Percentiles rank a stretch among this genome's conserved stretches.
phyloP scores from a whole-genome alignment of 2,113 vertebrate genomes.

The Rana temporaria region DNA sequence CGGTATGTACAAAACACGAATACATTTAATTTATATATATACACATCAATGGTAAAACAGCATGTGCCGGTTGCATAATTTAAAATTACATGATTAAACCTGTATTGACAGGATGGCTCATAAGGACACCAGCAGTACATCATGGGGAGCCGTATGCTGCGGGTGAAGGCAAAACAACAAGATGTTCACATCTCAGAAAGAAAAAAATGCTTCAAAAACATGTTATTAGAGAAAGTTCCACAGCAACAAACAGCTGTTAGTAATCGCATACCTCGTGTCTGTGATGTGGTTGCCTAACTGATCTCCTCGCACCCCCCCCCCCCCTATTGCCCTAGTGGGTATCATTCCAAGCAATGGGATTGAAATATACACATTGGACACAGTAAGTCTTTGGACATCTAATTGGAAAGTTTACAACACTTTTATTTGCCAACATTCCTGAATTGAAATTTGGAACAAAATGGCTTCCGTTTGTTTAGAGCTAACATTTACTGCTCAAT shows the following conservation, averaged over 20 bases:
- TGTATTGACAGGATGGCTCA: too few relatives aligned
- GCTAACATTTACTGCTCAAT: neutral
- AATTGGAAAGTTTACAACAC: too few relatives aligned
- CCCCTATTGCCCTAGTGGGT: conserved; percentile 3
- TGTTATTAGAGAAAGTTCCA: neutral
- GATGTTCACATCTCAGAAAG: neutral
- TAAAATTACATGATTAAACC: too few relatives aligned
- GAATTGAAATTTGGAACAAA: too few relatives aligned
- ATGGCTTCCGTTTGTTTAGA: neutral
- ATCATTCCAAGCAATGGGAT: neutral
- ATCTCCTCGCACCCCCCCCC: neutral
- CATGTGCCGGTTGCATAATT: too few relatives aligned
- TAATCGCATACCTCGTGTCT: conserved; percentile 26
- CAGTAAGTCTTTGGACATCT: neutral
- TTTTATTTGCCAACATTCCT: too few relatives aligned
- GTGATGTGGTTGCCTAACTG: conserved; percentile 15
- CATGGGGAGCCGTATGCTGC: neutral
- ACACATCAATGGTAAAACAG: too few relatives aligned
- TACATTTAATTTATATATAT: too few relatives aligned
- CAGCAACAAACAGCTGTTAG: conserved; percentile 21
- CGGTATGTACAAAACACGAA: too few relatives aligned
- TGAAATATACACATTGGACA: neutral
- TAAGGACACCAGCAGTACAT: too few relatives aligned
- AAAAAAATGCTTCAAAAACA: neutral
- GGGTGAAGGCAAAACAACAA: neutral